Evolutionary conservation across 2,888 invertebrate genomes (phyloP).

Genomic region (Taphrorychus bicolor): DNA sequence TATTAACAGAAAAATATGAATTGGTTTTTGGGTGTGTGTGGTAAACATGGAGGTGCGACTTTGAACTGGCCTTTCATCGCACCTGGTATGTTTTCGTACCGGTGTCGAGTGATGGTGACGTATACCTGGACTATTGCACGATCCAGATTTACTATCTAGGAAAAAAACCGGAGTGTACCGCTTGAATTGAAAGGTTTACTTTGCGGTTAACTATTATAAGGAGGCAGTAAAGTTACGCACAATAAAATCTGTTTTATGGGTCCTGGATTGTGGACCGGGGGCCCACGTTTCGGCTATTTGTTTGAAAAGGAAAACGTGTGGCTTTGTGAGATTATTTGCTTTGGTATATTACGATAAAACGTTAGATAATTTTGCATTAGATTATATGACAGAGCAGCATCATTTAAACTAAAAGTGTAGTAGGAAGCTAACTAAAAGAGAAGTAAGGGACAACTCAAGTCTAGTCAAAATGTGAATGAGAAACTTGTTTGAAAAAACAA

Average conservation of each 20-base stretch:
- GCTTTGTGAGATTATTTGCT: not conserved
- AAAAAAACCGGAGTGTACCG: too few relatives aligned
- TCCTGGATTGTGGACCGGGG: not conserved
- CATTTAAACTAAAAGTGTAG: too few relatives aligned
- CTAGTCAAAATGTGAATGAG: too few relatives aligned
- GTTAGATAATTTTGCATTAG: not conserved
- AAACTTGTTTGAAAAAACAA: too few relatives aligned
- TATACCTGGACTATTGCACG: not conserved
- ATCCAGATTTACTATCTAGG: not conserved
- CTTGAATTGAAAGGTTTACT: too few relatives aligned
- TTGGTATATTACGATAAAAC: not conserved
- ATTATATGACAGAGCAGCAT: too few relatives aligned
- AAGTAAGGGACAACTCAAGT: too few relatives aligned
- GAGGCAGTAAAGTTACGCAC: not conserved
- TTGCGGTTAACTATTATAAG: too few relatives aligned
- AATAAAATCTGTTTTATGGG: not conserved
- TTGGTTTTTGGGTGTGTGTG: not conserved
- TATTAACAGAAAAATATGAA: not conserved
- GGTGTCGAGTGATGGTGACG: not conserved
- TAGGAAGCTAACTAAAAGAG: too few relatives aligned
- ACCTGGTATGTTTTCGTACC: not conserved
- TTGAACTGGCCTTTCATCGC: not conserved
- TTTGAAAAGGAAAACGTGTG: not conserved
- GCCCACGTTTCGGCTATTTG: not conserved
- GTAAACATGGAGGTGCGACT: not conserved